These are phyloP conservation scores for Oxytorus armatus DNA, from an alignment of 2,888 invertebrate genomes.

Conservation along the genomic window DNA sequence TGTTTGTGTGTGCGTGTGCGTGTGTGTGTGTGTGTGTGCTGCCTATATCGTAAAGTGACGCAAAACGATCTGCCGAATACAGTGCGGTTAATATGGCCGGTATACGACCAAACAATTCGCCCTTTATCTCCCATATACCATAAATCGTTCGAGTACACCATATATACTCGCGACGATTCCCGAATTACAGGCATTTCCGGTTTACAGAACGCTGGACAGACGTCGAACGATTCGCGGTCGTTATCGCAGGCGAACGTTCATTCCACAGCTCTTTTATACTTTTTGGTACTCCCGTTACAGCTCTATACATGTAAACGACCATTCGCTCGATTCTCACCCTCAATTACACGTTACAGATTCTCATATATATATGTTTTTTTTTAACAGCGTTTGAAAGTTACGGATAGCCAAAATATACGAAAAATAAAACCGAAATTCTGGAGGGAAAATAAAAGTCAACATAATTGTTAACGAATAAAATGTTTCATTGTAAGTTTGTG, in stretches of 20 bases:
- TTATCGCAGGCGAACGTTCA: background rate
- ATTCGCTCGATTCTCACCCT: too few species aligned
- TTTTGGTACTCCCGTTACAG: too few species aligned
- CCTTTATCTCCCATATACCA: conserved; percentile 5
- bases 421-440: too few species aligned
- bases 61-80: conserved; percentile 9
- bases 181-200: conserved; percentile 37
- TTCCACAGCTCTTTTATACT: background rate
- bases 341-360: too few species aligned
- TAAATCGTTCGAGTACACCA: conserved; percentile 42
- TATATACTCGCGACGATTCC: conserved; percentile 22
- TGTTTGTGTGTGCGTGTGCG: background rate
- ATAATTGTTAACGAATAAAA: too few species aligned
- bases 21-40: background rate
- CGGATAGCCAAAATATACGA: too few species aligned
- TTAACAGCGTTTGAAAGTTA: too few species aligned
- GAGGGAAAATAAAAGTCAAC: too few species aligned
- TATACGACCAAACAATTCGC: background rate
- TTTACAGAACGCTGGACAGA: background rate
- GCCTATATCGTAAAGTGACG: too few species aligned
- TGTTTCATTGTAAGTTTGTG: too few species aligned
- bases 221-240: background rate
- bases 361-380: too few species aligned
- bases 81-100: background rate
- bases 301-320: too few species aligned